Evolutionary conservation across 2,797 vertebrate genomes (phyloP).

Genomic region (Bryconaethiops microstoma): DNA sequence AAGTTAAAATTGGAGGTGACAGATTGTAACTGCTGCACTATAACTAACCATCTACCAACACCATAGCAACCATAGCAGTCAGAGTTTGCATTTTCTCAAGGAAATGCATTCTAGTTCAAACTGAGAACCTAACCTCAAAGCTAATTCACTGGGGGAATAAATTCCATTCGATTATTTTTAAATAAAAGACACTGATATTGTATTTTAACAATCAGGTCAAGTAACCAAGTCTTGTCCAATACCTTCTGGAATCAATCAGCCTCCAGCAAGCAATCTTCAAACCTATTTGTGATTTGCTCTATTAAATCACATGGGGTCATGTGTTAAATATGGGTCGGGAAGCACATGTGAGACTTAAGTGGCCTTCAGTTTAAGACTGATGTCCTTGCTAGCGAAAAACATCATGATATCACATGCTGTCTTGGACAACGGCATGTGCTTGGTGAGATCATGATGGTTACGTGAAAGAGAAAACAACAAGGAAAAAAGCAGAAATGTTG

Average conservation of each 20-base stretch:
- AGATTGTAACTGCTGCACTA: too few species aligned
- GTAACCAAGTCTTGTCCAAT: not conserved
- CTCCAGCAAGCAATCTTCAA: not conserved
- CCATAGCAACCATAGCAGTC: too few species aligned
- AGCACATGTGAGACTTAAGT: not conserved
- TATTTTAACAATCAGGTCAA: too few species aligned
- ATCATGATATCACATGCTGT: conserved; percentile 26
- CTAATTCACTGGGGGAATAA: too few species aligned
- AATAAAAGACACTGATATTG: too few species aligned
- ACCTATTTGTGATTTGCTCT: too few species aligned
- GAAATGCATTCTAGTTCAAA: too few species aligned
- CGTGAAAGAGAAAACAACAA: conserved; percentile 6
- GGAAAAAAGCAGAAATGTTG: conserved; percentile 34
- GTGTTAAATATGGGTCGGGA: not conserved
- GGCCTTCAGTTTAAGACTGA: not conserved
- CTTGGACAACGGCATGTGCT: conserved; percentile 38
- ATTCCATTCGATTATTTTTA: too few species aligned
- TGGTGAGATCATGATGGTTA: conserved; percentile 19
- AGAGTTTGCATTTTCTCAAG: too few species aligned
- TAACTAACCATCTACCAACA: too few species aligned
- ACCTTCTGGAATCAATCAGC: not conserved
- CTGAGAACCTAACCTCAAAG: too few species aligned
- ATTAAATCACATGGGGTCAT: not conserved
- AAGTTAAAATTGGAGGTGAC: too few species aligned
- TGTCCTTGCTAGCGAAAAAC: not conserved